phyloP scores from a whole-genome alignment of 2,888 invertebrate species.

The Vannuccia rotundouncinata region DNA sequence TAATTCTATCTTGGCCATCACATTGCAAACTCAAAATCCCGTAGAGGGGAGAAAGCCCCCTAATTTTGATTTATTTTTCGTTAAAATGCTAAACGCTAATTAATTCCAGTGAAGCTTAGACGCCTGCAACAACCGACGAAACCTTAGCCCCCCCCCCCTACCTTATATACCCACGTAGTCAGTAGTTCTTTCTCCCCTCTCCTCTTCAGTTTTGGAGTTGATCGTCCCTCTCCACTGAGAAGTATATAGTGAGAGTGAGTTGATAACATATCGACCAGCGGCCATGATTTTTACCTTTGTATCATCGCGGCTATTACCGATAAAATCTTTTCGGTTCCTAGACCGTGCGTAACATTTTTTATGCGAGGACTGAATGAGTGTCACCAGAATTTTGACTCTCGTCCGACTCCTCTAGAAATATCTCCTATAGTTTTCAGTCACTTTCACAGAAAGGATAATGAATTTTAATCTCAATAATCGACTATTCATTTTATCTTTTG shows the following conservation, averaged over 20 bases:
- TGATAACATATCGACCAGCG: neutral
- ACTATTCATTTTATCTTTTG: slow-evolving; percentile 11
- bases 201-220: too few relatives aligned
- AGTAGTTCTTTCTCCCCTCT: too few relatives aligned
- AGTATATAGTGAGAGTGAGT: too few relatives aligned
- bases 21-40: neutral
- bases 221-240: too few relatives aligned
- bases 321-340: slow-evolving; percentile 2
- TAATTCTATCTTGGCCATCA: neutral
- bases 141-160: neutral
- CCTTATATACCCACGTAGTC: too few relatives aligned
- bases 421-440: slow-evolving; percentile 5
- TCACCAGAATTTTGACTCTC: neutral
- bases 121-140: neutral
- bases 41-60: neutral
- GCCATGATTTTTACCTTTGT: slow-evolving; percentile 22
- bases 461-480: neutral
- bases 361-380: neutral
- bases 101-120: neutral
- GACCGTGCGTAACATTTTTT: slow-evolving; percentile 4
- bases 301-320: neutral
- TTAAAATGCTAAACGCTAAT: slow-evolving; percentile 21
- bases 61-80: slow-evolving; percentile 26
- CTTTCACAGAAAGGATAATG: neutral
- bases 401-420: neutral